Base-by-base conservation (phyloP, 1,140 invertebrate genomes). In the Brachionus manjavacas region DNA sequence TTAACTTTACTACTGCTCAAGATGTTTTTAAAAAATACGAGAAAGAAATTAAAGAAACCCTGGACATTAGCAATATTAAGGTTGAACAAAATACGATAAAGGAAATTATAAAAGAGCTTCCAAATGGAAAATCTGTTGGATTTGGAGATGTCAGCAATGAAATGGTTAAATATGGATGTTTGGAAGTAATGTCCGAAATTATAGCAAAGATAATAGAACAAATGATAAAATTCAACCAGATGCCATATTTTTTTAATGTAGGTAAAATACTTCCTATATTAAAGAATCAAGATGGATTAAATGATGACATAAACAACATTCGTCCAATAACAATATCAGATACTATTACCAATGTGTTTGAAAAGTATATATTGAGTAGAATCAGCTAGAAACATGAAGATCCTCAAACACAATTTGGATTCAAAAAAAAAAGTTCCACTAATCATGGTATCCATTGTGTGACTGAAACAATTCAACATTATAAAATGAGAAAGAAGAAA, bases 381-480 rank as follows among this genome's bases (percentile, higher is more conserved):
- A n/a, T 64, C 28, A 31, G 28, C 28, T 4, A 31, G 60, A 64
- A 20, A 20, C 60, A 64, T 20, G 20, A 9, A 31, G 28, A 31
- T 31, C 28, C 28, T 31, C 28, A 31, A 31, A 9, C 2, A 28
- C 60, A 64, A 64, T 12, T 12, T n/a, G 12, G 11, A 20, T 64
- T 64, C 60, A 64, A 64, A 64, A 64, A 64, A 64, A 64, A 64
- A 9, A 64, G 60, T 20, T 64, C 60, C 14, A 64, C 7, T 11
- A 64, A 64, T 64, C 60, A 64, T 64, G 60, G 12, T 64, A 20
- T 70, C 8, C 39, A 70, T 35, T 11, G 4, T 7, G 7, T 70
- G 8, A 28, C 20, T n/a, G 66, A 70, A 70, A 70, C 66, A 70
- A 70, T 70, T 28, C 7, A 70, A 70, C 66, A 70, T 70, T 70